These are phyloP conservation scores for Atlantisia rogersi DNA, from an alignment of 2,113 vertebrate genomes.

Conservation along the genomic window DNA sequence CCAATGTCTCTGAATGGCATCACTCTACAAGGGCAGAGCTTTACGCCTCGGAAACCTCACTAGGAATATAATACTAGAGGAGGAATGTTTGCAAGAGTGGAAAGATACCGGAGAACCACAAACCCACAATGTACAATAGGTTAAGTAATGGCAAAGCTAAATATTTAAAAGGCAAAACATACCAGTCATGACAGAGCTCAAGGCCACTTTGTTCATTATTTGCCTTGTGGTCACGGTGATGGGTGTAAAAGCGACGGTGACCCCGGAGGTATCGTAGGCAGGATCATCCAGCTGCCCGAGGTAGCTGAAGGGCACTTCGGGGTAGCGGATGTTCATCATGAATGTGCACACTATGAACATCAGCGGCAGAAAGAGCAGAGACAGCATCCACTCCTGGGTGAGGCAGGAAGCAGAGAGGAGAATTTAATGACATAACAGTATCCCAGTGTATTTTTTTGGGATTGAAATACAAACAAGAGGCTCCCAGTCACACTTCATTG, in stretches of 20 bases:
- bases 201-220: slow-evolving; percentile 68
- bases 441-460: accelerated
- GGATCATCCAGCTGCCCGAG: slow-evolving; percentile 51
- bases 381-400: slow-evolving; percentile 64
- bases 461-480: neutral
- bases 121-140: accelerated
- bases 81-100: neutral
- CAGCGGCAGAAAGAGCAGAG: slow-evolving; percentile 37
- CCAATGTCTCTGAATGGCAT: neutral
- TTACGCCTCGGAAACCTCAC: neutral
- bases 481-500: accelerated
- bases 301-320: neutral
- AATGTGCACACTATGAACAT: accelerated
- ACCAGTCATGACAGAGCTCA: slow-evolving; percentile 57
- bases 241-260: slow-evolving; percentile 46
- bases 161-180: neutral
- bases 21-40: neutral
- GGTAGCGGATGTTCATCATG: accelerated
- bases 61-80: neutral
- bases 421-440: accelerated
- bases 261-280: slow-evolving; percentile 29
- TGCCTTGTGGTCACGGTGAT: neutral
- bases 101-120: neutral
- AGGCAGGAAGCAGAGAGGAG: neutral
- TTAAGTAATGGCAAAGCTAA: neutral